Percentiles rank a stretch among this genome's conserved stretches.
Evolutionary conservation across 2,113 vertebrate species (phyloP).

Genomic region (Orycteropus afer): DNA sequence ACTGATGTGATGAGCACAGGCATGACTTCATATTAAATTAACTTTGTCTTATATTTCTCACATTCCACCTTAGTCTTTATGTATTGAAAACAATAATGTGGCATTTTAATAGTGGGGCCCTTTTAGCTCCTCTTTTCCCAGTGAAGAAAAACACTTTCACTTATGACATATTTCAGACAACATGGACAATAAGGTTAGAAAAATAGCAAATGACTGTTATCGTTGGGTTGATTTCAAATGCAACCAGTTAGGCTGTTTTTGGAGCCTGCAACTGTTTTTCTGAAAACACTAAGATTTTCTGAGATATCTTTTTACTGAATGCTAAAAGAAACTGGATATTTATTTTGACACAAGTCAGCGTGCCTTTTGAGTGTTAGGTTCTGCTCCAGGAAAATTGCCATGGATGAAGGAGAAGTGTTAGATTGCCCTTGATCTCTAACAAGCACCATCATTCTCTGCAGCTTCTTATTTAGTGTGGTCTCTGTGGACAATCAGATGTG

Average conservation of each 20-base stretch:
- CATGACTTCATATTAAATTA: background rate
- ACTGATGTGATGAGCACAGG: background rate
- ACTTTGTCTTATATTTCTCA: background rate
- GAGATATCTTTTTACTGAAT: slow-evolving; percentile 35
- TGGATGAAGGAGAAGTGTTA: slow-evolving; percentile 45
- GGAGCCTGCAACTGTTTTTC: slow-evolving; percentile 46
- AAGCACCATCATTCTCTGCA: slow-evolving; percentile 81
- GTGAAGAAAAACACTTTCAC: slow-evolving; percentile 87
- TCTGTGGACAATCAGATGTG: slow-evolving; percentile 30
- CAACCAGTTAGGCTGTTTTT: slow-evolving; percentile 48
- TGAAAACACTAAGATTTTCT: slow-evolving; percentile 55
- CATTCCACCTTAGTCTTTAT: background rate
- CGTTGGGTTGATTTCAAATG: slow-evolving; percentile 49
- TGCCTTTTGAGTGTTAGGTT: slow-evolving; percentile 21
- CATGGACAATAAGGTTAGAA: slow-evolving; percentile 75
- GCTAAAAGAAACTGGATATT: slow-evolving; percentile 53
- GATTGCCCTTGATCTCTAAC: slow-evolving; percentile 60
- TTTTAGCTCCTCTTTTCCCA: slow-evolving; percentile 78
- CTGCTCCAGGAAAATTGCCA: slow-evolving; percentile 46
- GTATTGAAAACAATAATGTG: background rate
- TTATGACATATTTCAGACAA: slow-evolving; percentile 70
- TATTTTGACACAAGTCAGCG: slow-evolving; percentile 26
- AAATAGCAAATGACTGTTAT: slow-evolving; percentile 69
- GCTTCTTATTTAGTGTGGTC: slow-evolving; percentile 76
- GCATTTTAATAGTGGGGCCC: slow-evolving; percentile 20